These are phyloP conservation scores for Drosophila pseudoananassae DNA, from an alignment of 1,140 invertebrate species.

Conservation along the genomic window DNA sequence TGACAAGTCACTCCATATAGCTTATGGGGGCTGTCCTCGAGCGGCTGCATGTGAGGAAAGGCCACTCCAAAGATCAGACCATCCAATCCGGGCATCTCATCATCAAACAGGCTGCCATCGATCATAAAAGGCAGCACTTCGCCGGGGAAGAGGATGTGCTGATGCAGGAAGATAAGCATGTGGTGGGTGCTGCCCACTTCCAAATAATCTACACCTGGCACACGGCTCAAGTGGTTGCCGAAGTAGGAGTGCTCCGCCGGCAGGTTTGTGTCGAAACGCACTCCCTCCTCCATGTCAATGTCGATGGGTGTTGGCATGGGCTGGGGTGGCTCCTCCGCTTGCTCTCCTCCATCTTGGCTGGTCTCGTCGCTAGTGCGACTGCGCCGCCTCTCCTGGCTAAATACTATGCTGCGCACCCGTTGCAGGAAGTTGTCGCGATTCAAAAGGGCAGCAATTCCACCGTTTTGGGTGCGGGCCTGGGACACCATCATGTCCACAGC, in stretches of 20 bases:
- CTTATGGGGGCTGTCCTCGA: constrained; percentile 51
- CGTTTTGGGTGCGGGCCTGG: constrained; percentile 59
- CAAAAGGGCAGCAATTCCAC: constrained; percentile 62
- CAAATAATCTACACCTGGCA: constrained; percentile 74
- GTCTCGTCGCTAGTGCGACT: constrained; percentile 46
- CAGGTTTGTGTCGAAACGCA: constrained; percentile 78
- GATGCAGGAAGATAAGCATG: constrained; percentile 87
- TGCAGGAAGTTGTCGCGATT: constrained; percentile 71
- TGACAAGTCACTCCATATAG: constrained; percentile 82
- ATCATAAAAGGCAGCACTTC: constrained; percentile 90
- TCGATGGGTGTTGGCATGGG: constrained; percentile 30
- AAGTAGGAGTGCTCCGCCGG: constrained; percentile 82
- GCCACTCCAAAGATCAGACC: constrained; percentile 75
- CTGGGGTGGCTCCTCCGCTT: constrained; percentile 9
- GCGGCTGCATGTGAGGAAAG: constrained; percentile 66
- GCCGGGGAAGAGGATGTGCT: constrained; percentile 89
- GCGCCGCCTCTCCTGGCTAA: constrained; percentile 67
- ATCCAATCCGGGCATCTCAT: constrained; percentile 60
- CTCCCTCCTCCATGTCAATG: constrained; percentile 58
- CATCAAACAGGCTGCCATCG: constrained; percentile 79
- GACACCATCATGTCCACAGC: constrained; percentile 63
- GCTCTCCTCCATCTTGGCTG: constrained; percentile 27
- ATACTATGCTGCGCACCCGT: constrained; percentile 72
- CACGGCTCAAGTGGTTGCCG: constrained; percentile 70
- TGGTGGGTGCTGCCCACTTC: constrained; percentile 75